Base-by-base conservation (phyloP, 1,140 invertebrate species). In the Drosophila mojavensis region DNA sequence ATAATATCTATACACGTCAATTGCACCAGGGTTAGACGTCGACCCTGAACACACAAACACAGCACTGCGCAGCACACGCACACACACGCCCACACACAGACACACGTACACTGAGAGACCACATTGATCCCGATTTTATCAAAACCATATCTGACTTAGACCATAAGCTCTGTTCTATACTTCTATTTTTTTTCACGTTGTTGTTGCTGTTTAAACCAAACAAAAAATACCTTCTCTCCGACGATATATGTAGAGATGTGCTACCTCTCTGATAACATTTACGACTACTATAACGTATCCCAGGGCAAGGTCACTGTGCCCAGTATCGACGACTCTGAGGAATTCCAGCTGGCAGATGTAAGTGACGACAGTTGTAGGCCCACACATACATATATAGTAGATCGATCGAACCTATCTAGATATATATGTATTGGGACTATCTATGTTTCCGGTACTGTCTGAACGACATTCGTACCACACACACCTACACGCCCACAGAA, bases 291-390 rank as follows among this genome's bases (percentile, higher is more conserved):
- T 94, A 99, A 97, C 95, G 96, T 99, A 92, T 96, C 98, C 93
- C 98, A 99, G 95, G 99, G 98, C 94, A 98, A 98, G 95, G 96
- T 97, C 75, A 97, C 97, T 80, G 98, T 99, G 93, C 97, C 98
- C 86, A 96, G 95, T 92, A 96, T 99, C 71, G 98, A 99, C 95
- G 99, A 99, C 93, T 96, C 95, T 88, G 98, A 99, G 93, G 99
- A 99, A 95, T 97, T 97, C 94, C 85, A 91, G 79, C 93, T 97
- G 81, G 98, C 98, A 82, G 98, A 94, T 92, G 94, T 94, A 94
- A 94, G 94, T 94, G 83, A 67, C 75, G 73, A 69, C 66, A 83
- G 43, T 56, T 60, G 55, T 47, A 67, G 24, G 54, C 53, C 9
- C 53, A 53, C 39, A 56, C 17, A 62, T 53, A 36, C 53, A 20